Conservation (phyloP, 2,888 invertebrate genomes). For the Phasia obesa region DNA sequence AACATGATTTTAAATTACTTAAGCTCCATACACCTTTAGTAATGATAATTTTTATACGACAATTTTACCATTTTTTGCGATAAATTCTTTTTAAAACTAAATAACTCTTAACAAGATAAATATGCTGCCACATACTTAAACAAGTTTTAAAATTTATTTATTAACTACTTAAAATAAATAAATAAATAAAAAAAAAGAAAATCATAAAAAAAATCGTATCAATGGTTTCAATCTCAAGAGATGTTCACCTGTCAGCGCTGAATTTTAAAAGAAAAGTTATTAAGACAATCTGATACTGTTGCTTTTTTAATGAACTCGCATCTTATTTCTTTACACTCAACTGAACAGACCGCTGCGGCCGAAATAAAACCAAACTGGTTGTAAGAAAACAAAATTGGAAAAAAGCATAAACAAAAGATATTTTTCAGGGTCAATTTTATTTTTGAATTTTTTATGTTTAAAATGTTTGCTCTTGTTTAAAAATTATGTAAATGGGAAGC, state of each 20-base stretch:
- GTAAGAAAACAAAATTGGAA: not conserved
- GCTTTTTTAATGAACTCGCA: not conserved
- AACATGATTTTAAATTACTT: conserved; percentile 48
- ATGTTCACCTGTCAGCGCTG: conserved; percentile 21
- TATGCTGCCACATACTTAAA: conserved; percentile 32
- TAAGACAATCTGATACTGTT: not conserved
- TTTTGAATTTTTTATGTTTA: not conserved
- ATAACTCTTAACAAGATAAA: not conserved
- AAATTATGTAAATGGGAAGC: conserved; percentile 18
- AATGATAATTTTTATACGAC: conserved; percentile 30
- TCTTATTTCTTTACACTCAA: not conserved
- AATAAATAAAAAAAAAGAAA: not conserved
- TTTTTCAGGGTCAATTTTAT: conserved; percentile 51
- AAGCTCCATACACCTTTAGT: conserved; percentile 46
- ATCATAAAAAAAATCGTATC: conserved; percentile 2
- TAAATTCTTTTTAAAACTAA: conserved; percentile 31
- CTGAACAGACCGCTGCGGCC: not conserved
- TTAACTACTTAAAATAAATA: not conserved
- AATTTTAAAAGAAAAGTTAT: conserved; percentile 8
- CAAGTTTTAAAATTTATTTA: conserved; percentile 23
- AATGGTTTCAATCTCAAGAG: not conserved
- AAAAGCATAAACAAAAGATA: conserved; percentile 7
- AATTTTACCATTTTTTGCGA: not conserved
- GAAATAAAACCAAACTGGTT: conserved; percentile 39
- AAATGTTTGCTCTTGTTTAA: conserved; percentile 39